These are phyloP conservation scores for Drosophila melanocephala DNA, from an alignment of 2,888 invertebrate species.

Conservation along the genomic window DNA sequence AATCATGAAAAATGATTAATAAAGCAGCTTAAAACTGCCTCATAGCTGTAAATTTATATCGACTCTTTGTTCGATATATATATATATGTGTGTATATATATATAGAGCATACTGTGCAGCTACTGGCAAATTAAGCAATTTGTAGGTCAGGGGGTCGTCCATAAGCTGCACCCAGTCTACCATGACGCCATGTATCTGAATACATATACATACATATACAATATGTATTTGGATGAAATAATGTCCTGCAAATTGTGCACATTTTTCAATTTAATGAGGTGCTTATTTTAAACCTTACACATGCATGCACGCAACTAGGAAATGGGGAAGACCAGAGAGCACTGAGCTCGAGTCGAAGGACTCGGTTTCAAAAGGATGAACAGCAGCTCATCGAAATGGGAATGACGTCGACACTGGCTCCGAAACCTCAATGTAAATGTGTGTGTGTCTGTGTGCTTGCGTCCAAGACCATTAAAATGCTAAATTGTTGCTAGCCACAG, in stretches of 20 bases:
- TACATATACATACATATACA: constrained; percentile 4
- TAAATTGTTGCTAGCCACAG: constrained; percentile 64
- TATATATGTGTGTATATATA: background rate
- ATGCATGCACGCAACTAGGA: constrained; percentile 50
- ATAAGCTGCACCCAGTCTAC: constrained; percentile 23
- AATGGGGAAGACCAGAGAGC: constrained; percentile 16
- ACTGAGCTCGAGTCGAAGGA: constrained; percentile 5
- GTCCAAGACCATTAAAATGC: constrained; percentile 71
- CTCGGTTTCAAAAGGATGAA: constrained; percentile 24
- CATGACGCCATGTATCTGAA: constrained; percentile 5
- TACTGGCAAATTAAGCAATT: constrained; percentile 65
- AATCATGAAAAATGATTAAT: constrained; percentile 75
- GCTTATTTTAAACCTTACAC: constrained; percentile 81
- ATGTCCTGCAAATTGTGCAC: constrained; percentile 78
- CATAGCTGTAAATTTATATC: constrained; percentile 71
- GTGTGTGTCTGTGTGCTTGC: constrained; percentile 10
- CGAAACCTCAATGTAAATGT: constrained; percentile 15
- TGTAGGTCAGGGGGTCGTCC: constrained; percentile 43
- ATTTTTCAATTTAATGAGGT: constrained; percentile 83
- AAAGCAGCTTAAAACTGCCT: constrained; percentile 77
- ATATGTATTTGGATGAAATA: constrained; percentile 63
- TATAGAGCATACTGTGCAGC: constrained; percentile 3
- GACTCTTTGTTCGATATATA: constrained; percentile 12
- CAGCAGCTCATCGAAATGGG: constrained; percentile 42
- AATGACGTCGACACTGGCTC: constrained; percentile 11